phyloP scores from a whole-genome alignment of 2,797 vertebrate species.

The Lepidocolaptes lacrymiger region DNA sequence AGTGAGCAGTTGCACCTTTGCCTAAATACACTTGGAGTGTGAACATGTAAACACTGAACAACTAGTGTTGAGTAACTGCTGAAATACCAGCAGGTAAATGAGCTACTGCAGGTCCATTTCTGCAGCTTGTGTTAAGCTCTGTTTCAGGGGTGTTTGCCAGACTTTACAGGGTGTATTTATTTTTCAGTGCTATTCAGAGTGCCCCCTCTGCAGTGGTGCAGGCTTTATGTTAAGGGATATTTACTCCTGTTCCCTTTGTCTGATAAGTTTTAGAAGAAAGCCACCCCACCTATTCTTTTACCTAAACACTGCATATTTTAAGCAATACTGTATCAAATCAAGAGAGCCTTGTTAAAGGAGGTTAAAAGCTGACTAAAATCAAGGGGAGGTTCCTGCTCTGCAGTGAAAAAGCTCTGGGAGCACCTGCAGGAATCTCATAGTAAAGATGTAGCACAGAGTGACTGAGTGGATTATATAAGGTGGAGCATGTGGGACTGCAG shows the following conservation, averaged over 20 bases:
- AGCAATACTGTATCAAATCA: background rate
- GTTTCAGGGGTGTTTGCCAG: background rate
- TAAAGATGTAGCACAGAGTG: background rate
- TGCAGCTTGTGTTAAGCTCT: background rate
- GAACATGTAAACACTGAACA: background rate
- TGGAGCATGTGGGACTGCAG: background rate
- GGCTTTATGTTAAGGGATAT: background rate
- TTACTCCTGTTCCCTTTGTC: background rate
- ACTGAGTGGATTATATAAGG: background rate
- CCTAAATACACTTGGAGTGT: background rate
- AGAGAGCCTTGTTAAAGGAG: background rate
- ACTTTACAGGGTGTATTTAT: background rate
- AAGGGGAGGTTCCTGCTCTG: background rate
- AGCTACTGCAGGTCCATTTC: background rate
- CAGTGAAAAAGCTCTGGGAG: too few species aligned
- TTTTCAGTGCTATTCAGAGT: background rate
- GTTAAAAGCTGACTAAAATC: background rate
- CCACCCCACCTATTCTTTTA: background rate
- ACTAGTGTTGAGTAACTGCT: background rate
- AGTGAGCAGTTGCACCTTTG: background rate
- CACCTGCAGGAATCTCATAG: background rate
- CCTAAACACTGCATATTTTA: background rate
- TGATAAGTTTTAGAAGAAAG: background rate
- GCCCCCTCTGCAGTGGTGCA: background rate
- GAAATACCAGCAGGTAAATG: background rate